Base-by-base conservation (phyloP, 2,888 invertebrate genomes). In the Griposia aprilina region DNA sequence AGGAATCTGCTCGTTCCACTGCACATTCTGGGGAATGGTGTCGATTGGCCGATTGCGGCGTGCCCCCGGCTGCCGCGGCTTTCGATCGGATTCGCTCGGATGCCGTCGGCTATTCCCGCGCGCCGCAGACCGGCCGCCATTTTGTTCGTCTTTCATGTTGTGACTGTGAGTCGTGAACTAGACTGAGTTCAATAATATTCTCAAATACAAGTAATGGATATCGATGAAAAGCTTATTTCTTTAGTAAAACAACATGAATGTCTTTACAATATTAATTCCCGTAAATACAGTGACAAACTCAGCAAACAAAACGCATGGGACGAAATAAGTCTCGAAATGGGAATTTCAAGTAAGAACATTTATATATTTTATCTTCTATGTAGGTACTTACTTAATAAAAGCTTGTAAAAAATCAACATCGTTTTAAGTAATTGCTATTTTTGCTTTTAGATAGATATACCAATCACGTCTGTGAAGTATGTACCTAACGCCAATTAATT, bases 191-290 rank as follows among this genome's bases (percentile, higher is more conserved):
- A 60, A 30, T 7, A 26, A 45, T 59, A 15, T 55, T 55, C 6
- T 26, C 6, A 3, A 55, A 23, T 59, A 11, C 8, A 50, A 17
- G 5, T 23, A 80, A 81, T 77, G 81, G 80, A 77, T 41, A 41
- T 80, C 23, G 81, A 77, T 50, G 77, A 59, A 80, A 77, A 80
- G 4, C 57, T 80, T 59, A 77, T 77, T 81, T 77, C 81, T 59
- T 59, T 81, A 59, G 73, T 77, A 50, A 81, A 77, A 74, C 20
- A 59, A 15, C 80, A 76, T 57, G 80, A 81, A 45, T 78, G 81
- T 60, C 59, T 78, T 30, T 80, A 78, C 2, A 78, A 78, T n/a
- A n/a, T 81, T 45, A 50, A 73, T 81, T 78, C 73, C 17, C 78
- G 78, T 8, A 59, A 81, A 41, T 81, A 81, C 20, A 60, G 30